phyloP scores from a whole-genome alignment of 2,888 invertebrate species.

The Lasioglossum morio region DNA sequence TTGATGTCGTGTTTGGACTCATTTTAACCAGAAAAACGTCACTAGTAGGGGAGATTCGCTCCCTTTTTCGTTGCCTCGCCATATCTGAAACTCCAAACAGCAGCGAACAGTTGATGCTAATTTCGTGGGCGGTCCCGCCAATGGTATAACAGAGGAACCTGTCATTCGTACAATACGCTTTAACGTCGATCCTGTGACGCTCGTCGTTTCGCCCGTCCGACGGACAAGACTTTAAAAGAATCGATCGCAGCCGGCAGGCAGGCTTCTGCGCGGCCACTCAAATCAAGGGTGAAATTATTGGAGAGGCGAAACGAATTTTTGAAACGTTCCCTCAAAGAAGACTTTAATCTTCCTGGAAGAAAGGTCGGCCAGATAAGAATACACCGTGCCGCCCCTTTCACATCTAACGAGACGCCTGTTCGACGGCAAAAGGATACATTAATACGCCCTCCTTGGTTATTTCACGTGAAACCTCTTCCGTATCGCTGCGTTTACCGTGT shows the following conservation, averaged over 20 bases:
- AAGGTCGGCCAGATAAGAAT: conserved; percentile 49
- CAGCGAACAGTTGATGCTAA: neutral
- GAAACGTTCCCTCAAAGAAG: conserved; percentile 51
- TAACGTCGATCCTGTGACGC: conserved; percentile 2
- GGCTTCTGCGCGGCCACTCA: conserved; percentile 33
- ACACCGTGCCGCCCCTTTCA: conserved; percentile 8
- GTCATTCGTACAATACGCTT: neutral
- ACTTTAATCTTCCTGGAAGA: conserved; percentile 58
- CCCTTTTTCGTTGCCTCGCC: neutral
- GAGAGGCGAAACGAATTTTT: conserved; percentile 42
- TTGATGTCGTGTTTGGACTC: neutral
- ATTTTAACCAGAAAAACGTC: neutral
- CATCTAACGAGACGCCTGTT: conserved; percentile 29
- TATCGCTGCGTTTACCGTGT: neutral
- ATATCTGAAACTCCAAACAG: neutral
- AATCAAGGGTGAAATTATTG: conserved; percentile 55
- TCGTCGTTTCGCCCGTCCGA: neutral
- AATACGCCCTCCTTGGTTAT: conserved; percentile 29
- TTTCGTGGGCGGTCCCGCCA: neutral
- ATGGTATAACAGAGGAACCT: neutral
- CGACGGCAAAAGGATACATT: conserved; percentile 39
- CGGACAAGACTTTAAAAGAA: conserved; percentile 16
- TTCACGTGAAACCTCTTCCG: neutral
- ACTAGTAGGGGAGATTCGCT: neutral
- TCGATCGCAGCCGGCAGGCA: conserved; percentile 5